These are phyloP conservation scores for Yponomeuta cagnagella DNA, from an alignment of 2,888 invertebrate species.

Conservation along the genomic window DNA sequence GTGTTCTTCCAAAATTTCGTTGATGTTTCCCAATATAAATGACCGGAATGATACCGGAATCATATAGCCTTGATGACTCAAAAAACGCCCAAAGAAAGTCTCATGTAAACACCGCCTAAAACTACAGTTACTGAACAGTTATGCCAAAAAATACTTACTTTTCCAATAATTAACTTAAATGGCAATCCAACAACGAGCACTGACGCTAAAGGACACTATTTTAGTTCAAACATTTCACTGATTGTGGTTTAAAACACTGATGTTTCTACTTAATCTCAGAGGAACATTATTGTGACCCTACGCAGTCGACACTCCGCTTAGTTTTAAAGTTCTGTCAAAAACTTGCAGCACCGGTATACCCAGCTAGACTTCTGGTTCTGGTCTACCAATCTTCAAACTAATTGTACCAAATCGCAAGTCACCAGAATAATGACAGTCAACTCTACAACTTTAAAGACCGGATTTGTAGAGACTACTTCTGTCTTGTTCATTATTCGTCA, in stretches of 20 bases:
- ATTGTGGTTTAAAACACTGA: not conserved
- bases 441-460: slow-evolving; percentile 25
- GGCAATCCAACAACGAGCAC: not conserved
- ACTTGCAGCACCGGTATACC: slow-evolving; percentile 66
- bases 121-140: slow-evolving; percentile 21
- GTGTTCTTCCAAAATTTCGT: too few species aligned
- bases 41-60: not conserved
- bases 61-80: slow-evolving; percentile 54
- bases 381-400: not conserved
- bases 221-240: not conserved
- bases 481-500: slow-evolving; percentile 24
- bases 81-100: slow-evolving; percentile 44
- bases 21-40: too few species aligned
- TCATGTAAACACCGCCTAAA: slow-evolving; percentile 34
- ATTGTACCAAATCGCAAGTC: not conserved
- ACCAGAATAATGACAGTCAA: not conserved
- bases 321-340: slow-evolving; percentile 70
- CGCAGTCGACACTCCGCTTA: slow-evolving; percentile 37
- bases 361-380: not conserved
- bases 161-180: not conserved
- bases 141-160: slow-evolving; percentile 19
- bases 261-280: not conserved
- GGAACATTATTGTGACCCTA: not conserved
- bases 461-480: slow-evolving; percentile 40
- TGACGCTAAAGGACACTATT: slow-evolving; percentile 1